phyloP scores from a whole-genome alignment of 2,797 vertebrate genomes.

The Acanthurus tractus region DNA sequence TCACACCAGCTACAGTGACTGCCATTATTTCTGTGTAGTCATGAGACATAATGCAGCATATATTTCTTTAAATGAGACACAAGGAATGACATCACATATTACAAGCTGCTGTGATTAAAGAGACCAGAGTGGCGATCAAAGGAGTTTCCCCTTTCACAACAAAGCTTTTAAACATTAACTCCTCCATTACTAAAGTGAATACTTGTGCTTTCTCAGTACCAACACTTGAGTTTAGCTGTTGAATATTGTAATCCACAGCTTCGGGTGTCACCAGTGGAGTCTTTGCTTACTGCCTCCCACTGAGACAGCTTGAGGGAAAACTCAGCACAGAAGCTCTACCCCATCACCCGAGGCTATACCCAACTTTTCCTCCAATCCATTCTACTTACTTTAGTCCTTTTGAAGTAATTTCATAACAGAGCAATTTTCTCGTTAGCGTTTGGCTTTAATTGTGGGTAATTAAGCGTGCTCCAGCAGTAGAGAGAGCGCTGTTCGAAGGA shows the following conservation, averaged over 20 bases:
- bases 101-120: slow-evolving; percentile 26
- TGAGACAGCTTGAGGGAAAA: slow-evolving; percentile 66
- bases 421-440: slow-evolving; percentile 88
- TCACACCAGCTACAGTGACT: slow-evolving; percentile 13
- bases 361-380: slow-evolving; percentile 81
- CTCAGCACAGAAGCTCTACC: slow-evolving; percentile 62
- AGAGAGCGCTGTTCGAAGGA: slow-evolving; percentile 78
- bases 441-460: slow-evolving; percentile 89
- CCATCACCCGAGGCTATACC: slow-evolving; percentile 68
- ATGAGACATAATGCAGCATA: background rate
- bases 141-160: slow-evolving; percentile 32
- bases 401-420: slow-evolving; percentile 88
- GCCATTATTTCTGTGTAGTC: too few relatives aligned
- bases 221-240: slow-evolving; percentile 56
- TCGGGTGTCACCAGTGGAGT: slow-evolving; percentile 66
- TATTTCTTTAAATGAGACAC: slow-evolving; percentile 4
- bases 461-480: slow-evolving; percentile 84
- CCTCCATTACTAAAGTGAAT: slow-evolving; percentile 57
- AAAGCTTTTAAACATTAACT: slow-evolving; percentile 38
- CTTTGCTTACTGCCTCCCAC: slow-evolving; percentile 72
- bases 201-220: slow-evolving; percentile 47
- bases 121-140: slow-evolving; percentile 23
- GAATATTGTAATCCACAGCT: slow-evolving; percentile 70
- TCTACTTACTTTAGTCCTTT: slow-evolving; percentile 80
- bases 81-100: slow-evolving; percentile 3